Conservation (phyloP, 1,140 invertebrate genomes). For the Neodiprion fabricii region DNA sequence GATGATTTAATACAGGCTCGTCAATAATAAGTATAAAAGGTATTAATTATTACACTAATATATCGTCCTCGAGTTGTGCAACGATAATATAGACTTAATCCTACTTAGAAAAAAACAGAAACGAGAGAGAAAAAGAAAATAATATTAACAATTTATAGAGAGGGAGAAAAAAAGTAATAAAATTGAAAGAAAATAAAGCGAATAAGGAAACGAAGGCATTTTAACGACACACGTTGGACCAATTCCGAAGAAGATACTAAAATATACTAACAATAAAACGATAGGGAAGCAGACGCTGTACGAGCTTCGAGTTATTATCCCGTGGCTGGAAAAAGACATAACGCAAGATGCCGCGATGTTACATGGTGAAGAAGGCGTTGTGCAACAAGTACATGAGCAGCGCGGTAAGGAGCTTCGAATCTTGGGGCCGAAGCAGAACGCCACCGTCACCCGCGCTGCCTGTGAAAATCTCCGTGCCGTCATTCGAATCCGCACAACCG, state of each 20-base stretch:
- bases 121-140: background rate
- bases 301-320: conserved; percentile 5
- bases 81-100: background rate
- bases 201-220: background rate
- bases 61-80: conserved; percentile 5
- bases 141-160: background rate
- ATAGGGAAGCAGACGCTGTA: background rate
- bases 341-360: conserved; percentile 62
- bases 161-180: background rate
- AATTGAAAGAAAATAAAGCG: background rate
- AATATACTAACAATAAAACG: conserved; percentile 23
- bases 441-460: conserved; percentile 46
- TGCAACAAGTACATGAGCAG: conserved; percentile 64
- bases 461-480: conserved; percentile 31
- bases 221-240: too few relatives aligned
- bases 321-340: background rate
- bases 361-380: conserved; percentile 65
- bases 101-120: background rate
- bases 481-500: conserved; percentile 30
- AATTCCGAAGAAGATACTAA: conserved; percentile 23
- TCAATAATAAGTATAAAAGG: background rate
- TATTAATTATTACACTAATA: background rate
- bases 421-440: conserved; percentile 47
- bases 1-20: background rate
- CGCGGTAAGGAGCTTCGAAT: conserved; percentile 54